Conservation (phyloP, 2,888 invertebrate species). For the Merodon equestris region DNA sequence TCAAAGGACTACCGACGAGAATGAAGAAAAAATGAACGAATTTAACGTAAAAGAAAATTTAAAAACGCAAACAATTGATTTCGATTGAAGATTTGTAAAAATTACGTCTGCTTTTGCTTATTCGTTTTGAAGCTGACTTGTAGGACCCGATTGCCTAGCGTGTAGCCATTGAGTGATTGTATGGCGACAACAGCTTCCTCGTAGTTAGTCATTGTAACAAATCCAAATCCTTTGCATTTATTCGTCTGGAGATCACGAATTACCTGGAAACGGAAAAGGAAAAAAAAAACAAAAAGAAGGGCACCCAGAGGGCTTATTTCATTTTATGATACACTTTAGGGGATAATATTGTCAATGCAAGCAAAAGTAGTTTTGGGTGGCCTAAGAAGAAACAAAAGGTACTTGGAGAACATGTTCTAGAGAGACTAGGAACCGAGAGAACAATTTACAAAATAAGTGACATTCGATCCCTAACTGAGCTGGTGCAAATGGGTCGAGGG, state of each 20-base stretch:
- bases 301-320: too few species aligned
- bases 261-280: slow-evolving; percentile 81
- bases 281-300: too few species aligned
- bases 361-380: too few species aligned
- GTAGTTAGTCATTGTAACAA: slow-evolving; percentile 99
- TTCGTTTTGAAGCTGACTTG: slow-evolving; percentile 99
- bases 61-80: slow-evolving; percentile 67
- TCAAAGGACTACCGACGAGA: slow-evolving; percentile 20
- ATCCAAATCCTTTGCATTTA: slow-evolving; percentile 99
- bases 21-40: slow-evolving; percentile 4
- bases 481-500: too few species aligned
- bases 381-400: too few species aligned
- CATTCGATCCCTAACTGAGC: too few species aligned
- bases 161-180: slow-evolving; percentile 96
- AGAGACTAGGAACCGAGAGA: too few species aligned
- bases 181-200: slow-evolving; percentile 98
- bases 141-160: slow-evolving; percentile 95
- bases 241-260: slow-evolving; percentile 96
- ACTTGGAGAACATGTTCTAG: too few species aligned
- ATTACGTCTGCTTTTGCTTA: slow-evolving; percentile 85
- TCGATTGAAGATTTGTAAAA: slow-evolving; percentile 71
- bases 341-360: too few species aligned
- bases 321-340: too few species aligned
- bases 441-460: too few species aligned
- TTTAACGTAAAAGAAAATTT: slow-evolving; percentile 62